Evolutionary conservation across 37 sponge, comb jelly and placozoan genomes (phyloP).

Genomic region (Geodia barretti): DNA sequence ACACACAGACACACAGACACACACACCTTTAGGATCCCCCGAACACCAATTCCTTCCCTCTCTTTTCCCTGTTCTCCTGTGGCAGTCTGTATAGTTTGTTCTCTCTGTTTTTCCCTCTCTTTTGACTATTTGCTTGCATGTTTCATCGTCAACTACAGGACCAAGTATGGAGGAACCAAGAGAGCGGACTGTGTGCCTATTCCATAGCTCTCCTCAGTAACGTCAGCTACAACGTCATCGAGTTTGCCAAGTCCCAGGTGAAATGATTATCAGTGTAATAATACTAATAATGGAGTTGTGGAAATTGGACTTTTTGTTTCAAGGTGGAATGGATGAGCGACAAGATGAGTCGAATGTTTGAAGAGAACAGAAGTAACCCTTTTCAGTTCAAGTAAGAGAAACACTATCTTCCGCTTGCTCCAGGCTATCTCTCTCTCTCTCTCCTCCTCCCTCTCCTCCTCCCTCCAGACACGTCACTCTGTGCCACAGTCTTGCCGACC

Average conservation of each 20-base stretch:
- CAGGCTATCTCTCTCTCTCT: no score
- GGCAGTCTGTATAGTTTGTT: no score
- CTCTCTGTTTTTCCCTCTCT: no score
- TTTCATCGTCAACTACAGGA: slow-evolving; percentile 53
- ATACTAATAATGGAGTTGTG: background rate
- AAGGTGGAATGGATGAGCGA: slow-evolving; percentile 99
- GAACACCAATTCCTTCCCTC: background rate
- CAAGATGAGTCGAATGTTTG: slow-evolving; percentile 91
- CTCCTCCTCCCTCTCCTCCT: background rate
- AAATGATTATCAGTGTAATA: background rate
- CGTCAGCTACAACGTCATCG: slow-evolving; percentile 97
- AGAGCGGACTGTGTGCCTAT: slow-evolving; percentile 93
- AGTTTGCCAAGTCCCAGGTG: slow-evolving; percentile 98
- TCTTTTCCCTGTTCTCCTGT: background rate
- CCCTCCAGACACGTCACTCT: slow-evolving; percentile 73
- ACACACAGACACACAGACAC: background rate
- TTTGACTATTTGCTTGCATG: background rate
- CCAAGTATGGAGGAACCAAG: slow-evolving; percentile 93
- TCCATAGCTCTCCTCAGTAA: slow-evolving; percentile 94
- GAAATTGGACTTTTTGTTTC: background rate
- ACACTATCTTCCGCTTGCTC: no score
- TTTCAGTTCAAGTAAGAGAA: slow-evolving; percentile 98
- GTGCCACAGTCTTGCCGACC: slow-evolving; percentile 87
- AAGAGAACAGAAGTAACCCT: slow-evolving; percentile 85
- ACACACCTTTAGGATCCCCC: no score